These are phyloP conservation scores for Hydroisotoma schaefferi DNA, from an alignment of 2,888 invertebrate genomes.

Conservation along the genomic window DNA sequence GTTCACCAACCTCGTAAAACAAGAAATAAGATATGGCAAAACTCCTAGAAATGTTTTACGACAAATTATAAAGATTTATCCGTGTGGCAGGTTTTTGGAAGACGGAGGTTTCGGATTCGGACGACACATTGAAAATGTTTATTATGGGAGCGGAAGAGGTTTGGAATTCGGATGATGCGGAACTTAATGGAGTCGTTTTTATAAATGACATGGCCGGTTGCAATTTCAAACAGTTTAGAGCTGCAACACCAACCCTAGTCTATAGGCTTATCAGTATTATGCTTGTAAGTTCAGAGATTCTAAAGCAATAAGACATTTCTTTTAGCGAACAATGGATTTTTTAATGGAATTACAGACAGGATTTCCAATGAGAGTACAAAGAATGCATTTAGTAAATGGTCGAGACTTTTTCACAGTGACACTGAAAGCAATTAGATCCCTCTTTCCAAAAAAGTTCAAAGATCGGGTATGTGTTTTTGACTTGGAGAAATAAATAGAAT, in stretches of 20 bases:
- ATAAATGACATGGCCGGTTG: not conserved
- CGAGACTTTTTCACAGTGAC: not conserved
- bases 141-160: not conserved
- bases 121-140: not conserved
- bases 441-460: not conserved
- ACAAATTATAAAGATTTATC: no score
- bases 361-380: not conserved
- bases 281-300: no score
- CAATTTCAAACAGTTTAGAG: not conserved
- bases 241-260: no score
- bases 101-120: not conserved
- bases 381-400: not conserved
- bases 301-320: no score
- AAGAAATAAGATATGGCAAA: no score
- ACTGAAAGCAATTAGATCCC: not conserved
- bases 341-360: not conserved
- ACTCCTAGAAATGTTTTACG: no score
- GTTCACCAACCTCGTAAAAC: no score
- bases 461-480: not conserved
- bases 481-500: not conserved
- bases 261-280: no score
- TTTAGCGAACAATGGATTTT: not conserved
- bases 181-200: not conserved
- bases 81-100: not conserved
- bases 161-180: not conserved